Conservation (phyloP, 2,797 vertebrate species). For the Hippocampus kuda region DNA sequence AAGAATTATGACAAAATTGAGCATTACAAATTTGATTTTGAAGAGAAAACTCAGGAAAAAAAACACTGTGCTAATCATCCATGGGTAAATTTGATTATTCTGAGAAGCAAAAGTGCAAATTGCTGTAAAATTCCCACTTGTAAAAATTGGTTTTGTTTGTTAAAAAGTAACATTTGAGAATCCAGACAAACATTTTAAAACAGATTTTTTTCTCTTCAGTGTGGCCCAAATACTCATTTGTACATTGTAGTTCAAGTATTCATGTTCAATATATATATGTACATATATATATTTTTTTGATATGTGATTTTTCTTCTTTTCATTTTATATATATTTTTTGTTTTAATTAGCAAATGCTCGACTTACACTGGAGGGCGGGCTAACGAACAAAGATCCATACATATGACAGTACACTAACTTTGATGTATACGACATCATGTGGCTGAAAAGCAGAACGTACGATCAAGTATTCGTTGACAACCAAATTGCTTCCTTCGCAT, state of each 20-base stretch:
- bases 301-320: slow-evolving; percentile 59
- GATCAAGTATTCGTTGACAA: slow-evolving; percentile 58
- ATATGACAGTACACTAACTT: slow-evolving; percentile 50
- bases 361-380: slow-evolving; percentile 35
- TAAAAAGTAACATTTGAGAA: background rate
- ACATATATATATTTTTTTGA: slow-evolving; percentile 56
- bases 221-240: background rate
- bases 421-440: slow-evolving; percentile 45
- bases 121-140: background rate
- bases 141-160: background rate
- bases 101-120: background rate
- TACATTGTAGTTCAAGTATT: slow-evolving; percentile 88
- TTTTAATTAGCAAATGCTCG: slow-evolving; percentile 65
- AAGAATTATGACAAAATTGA: background rate
- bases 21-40: background rate
- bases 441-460: slow-evolving; percentile 71
- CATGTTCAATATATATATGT: slow-evolving; percentile 75
- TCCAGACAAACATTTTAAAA: background rate
- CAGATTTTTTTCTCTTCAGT: background rate
- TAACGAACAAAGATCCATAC: slow-evolving; percentile 42
- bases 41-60: background rate
- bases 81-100: background rate
- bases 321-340: slow-evolving; percentile 62
- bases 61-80: background rate
- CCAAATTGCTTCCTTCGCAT: slow-evolving; percentile 56